Base-by-base conservation (phyloP, 2,888 invertebrate species). In the Dioctria linearis region DNA sequence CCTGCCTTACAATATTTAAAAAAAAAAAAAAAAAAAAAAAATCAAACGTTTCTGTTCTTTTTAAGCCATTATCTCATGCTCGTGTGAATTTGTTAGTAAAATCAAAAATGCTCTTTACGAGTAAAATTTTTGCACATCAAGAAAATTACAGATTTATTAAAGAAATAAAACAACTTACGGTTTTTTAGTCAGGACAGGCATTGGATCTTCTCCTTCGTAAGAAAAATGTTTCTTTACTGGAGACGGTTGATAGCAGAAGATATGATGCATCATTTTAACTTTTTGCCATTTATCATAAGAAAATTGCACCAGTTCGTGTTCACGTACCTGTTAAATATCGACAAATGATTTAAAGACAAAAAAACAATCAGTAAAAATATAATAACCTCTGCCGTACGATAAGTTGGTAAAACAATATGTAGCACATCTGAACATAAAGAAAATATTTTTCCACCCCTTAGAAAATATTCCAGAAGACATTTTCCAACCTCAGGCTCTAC, bases 191-290 rank as follows among this genome's bases (percentile, higher is more conserved):
- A 90, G 90, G 76, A 46, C 86, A 88, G 85, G 84, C n/a, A 84
- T 80, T 0, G 87, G 86, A 80, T 91, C 92, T 83, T 94, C 95
- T 79, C 92, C 93, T 85, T 95, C 94, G 78, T 94, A 93, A 0
- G 94, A 94, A 85, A 95, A 95, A 86, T 94, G 94, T 84, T 95
- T 94, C 87, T 94, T 94, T 2, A 95, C 93, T 0, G 96, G 95
- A 1, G 95, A 95, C 0, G 95, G 95, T 87, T 96, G 95, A 86
- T 96, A 96, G 86, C 96, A 96, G 87, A 96, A 95, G 83, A 96
- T 94, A 85, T 96, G 95, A 88, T 96, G 96, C 91, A 96, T 94
- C 93, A 96, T 94, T 86, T 93, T 93, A 0, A 95, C 94, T 4
- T 94, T 92, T 86, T 94, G 93, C 95, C 96, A 96, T 87, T 93